phyloP scores from a whole-genome alignment of 2,797 vertebrate genomes.

The Melopsittacus undulatus region DNA sequence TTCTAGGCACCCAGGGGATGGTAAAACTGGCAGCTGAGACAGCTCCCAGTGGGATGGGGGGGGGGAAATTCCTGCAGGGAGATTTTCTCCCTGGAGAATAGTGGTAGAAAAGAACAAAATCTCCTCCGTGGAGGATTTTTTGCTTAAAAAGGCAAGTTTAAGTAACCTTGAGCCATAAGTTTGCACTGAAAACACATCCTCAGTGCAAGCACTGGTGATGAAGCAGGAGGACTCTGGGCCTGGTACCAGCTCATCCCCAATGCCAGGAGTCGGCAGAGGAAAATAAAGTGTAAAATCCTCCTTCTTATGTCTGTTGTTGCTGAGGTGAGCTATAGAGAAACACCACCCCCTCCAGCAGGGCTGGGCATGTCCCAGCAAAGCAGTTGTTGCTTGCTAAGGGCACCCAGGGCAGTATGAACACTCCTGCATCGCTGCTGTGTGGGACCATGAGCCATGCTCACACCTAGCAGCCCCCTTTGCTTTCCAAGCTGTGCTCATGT shows the following conservation, averaged over 20 bases:
- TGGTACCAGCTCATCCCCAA: background rate
- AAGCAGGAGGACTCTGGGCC: background rate
- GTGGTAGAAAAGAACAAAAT: background rate
- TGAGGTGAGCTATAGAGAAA: background rate
- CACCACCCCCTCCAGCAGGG: background rate
- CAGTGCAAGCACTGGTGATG: background rate
- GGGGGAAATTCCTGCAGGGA: background rate
- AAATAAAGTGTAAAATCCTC: background rate
- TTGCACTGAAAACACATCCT: background rate
- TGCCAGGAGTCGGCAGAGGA: background rate
- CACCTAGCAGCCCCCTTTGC: background rate
- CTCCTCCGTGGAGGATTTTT: background rate
- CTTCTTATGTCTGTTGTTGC: background rate
- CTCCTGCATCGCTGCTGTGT: fast-evolving
- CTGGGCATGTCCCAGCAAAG: background rate
- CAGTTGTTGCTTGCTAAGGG: background rate
- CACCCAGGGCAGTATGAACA: background rate
- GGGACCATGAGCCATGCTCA: background rate
- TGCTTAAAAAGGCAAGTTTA: background rate
- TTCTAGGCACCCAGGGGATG: background rate
- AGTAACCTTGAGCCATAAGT: background rate
- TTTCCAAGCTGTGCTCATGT: background rate
- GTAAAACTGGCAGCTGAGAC: background rate
- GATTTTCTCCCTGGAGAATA: background rate
- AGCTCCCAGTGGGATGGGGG: background rate